A percentile compares a stretch with the other conserved stretches of the same genome.
Evolutionary conservation across 2,113 vertebrate genomes (phyloP).

Genomic region (Brachypodius melanocephalos): DNA sequence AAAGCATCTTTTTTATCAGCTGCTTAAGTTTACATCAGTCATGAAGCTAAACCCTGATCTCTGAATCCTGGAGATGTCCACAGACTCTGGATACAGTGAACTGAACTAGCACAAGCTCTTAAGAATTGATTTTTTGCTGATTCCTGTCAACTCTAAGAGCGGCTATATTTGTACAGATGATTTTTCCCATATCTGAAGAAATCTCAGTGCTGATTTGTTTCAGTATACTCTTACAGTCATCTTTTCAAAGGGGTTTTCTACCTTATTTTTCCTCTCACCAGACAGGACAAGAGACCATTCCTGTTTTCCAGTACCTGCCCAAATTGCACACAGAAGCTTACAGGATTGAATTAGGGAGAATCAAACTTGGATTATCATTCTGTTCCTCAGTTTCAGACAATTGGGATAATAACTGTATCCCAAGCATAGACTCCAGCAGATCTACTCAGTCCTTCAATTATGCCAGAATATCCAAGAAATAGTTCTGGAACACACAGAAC

Average conservation of each 20-base stretch:
- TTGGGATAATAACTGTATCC: not conserved
- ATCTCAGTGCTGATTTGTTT: not conserved
- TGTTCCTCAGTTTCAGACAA: not conserved
- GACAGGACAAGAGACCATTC: not conserved
- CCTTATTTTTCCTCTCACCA: not conserved
- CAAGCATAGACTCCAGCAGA: not conserved
- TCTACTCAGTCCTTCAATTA: not conserved
- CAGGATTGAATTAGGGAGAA: constrained; percentile 23
- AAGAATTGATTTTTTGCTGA: not conserved
- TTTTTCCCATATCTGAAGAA: not conserved
- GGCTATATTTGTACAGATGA: not conserved
- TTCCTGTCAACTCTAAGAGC: not conserved
- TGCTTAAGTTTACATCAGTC: not conserved
- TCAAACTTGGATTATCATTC: not conserved
- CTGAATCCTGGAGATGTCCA: not conserved
- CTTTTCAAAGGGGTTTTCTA: not conserved
- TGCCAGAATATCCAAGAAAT: not conserved
- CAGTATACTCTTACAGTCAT: not conserved
- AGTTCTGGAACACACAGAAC: not conserved
- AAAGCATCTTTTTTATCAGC: not conserved
- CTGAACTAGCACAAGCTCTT: not conserved
- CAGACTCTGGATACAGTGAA: not conserved
- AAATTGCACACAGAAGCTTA: not conserved
- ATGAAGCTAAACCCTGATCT: not conserved
- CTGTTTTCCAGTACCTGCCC: not conserved